Conservation (phyloP, 2,797 vertebrate species). For the Lagorchestes hirsutus region DNA sequence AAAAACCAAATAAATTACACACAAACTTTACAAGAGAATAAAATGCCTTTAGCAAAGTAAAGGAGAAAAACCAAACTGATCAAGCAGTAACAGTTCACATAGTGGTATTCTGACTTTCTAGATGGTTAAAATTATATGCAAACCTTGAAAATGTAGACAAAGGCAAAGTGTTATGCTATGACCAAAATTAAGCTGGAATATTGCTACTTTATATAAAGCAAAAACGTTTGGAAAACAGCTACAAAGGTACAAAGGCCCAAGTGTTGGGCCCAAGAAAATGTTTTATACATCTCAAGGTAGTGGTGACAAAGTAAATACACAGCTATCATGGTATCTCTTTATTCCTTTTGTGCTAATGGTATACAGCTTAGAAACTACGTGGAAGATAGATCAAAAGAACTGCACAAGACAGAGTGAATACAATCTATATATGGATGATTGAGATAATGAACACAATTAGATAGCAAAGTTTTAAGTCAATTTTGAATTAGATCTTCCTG, state of each 20-base stretch:
- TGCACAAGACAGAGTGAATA: not conserved
- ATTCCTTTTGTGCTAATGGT: not conserved
- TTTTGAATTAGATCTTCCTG: not conserved
- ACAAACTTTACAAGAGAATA: not conserved
- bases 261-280: not conserved
- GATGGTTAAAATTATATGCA: not conserved
- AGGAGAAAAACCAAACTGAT: not conserved
- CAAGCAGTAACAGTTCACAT: not conserved
- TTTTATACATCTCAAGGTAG: not conserved
- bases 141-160: not conserved
- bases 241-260: not conserved
- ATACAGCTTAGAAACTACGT: not conserved
- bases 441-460: not conserved
- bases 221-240: not conserved
- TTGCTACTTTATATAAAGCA: not conserved
- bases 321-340: not conserved
- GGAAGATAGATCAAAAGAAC: not conserved
- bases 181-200: not conserved
- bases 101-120: not conserved
- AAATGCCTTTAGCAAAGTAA: not conserved
- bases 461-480: not conserved
- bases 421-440: not conserved
- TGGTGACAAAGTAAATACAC: not conserved
- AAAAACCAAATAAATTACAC: constrained; percentile 61
- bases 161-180: not conserved